phyloP scores from a whole-genome alignment of 2,888 invertebrate genomes.

The Colostygia pectinataria region DNA sequence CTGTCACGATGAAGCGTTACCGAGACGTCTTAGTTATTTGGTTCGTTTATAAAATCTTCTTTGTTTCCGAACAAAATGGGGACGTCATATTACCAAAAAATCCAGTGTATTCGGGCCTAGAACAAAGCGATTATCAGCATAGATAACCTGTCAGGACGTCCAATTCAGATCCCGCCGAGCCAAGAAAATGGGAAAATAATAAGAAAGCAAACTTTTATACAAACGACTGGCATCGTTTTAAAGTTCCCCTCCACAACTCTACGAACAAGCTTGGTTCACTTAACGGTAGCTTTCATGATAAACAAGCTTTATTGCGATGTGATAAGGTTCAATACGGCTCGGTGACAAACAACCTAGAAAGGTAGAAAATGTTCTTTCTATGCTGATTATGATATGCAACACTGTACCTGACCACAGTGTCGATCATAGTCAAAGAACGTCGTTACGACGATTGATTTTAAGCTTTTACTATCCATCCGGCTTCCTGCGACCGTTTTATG shows the following conservation, averaged over 20 bases:
- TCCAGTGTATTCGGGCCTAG: not conserved
- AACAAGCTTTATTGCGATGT: slow-evolving; percentile 1
- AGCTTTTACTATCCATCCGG: too few relatives aligned
- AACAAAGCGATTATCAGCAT: slow-evolving; percentile 23
- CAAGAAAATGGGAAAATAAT: slow-evolving; percentile 47
- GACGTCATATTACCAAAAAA: not conserved
- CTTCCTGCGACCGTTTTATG: too few relatives aligned
- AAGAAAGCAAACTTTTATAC: slow-evolving; percentile 61
- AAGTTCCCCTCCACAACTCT: slow-evolving; percentile 43
- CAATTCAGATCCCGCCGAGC: slow-evolving; percentile 39
- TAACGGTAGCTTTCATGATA: not conserved
- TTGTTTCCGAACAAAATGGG: too few relatives aligned
- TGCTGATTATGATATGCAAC: too few relatives aligned
- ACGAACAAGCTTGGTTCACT: slow-evolving; percentile 1
- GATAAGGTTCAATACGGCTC: not conserved
- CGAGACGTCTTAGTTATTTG: too few relatives aligned
- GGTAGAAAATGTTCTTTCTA: too few relatives aligned
- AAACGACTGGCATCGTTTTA: slow-evolving; percentile 61
- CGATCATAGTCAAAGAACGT: too few relatives aligned
- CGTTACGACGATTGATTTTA: too few relatives aligned
- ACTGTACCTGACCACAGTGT: too few relatives aligned
- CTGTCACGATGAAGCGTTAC: too few relatives aligned
- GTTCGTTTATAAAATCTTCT: too few relatives aligned
- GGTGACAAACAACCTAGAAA: too few relatives aligned
- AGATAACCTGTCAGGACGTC: slow-evolving; percentile 46